phyloP scores from a whole-genome alignment of 2,797 vertebrate species.

The Peromyscus nudipes region DNA sequence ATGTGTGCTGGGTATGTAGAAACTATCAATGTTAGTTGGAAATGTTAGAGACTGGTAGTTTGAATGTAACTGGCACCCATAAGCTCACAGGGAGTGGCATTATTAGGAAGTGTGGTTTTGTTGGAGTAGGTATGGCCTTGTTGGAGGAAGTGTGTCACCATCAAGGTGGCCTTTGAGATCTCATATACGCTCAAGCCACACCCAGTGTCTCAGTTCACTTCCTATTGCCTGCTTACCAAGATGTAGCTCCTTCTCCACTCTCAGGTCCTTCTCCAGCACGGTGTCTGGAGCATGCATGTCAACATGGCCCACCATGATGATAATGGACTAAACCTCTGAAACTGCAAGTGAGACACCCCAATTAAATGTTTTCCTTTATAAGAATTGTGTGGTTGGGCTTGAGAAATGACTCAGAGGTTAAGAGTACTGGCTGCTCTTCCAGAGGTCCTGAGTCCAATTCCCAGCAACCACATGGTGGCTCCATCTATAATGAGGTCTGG shows the following conservation, averaged over 20 bases:
- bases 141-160: background rate
- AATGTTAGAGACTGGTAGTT: background rate
- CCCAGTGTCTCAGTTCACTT: background rate
- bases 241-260: background rate
- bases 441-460: no score
- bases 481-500: no score
- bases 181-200: background rate
- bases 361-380: background rate
- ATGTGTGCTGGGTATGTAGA: background rate
- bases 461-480: no score
- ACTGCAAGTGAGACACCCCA: background rate
- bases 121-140: background rate
- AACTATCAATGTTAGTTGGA: background rate
- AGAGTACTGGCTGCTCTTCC: no score
- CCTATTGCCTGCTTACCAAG: background rate
- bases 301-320: background rate
- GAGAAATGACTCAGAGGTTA: no score
- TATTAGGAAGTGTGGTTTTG: background rate
- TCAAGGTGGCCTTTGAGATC: background rate
- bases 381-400: no score
- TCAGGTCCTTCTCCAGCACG: background rate
- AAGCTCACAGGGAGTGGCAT: background rate
- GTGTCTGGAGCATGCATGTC: background rate
- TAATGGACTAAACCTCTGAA: background rate
- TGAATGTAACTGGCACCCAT: background rate